Percentiles rank a stretch among this genome's conserved stretches.
Conservation (phyloP, 2,113 vertebrate genomes). For the Urocitellus parryii region DNA sequence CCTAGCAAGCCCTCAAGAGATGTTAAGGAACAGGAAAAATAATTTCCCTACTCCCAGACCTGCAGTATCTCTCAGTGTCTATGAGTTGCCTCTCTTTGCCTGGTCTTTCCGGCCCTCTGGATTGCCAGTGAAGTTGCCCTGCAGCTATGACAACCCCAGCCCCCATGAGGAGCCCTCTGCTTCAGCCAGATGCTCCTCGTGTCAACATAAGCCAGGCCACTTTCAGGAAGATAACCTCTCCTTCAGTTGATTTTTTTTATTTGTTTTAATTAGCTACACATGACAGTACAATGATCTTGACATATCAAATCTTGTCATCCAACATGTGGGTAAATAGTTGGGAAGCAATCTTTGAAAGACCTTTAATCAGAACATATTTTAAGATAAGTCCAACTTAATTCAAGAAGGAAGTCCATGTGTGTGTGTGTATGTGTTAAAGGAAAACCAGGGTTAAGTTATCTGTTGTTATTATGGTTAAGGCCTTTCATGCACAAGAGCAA, state of each 20-base stretch:
- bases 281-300: too few relatives aligned
- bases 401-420: conserved; percentile 27
- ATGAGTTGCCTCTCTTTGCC: background rate
- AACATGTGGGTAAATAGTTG: background rate
- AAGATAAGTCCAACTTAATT: conserved; percentile 2
- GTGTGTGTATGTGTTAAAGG: background rate
- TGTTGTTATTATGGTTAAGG: background rate
- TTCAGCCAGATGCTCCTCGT: background rate
- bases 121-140: background rate
- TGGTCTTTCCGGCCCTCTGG: background rate
- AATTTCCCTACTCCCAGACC: background rate
- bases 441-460: conserved; percentile 43
- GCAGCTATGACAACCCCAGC: background rate
- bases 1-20: background rate
- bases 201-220: background rate
- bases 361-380: background rate
- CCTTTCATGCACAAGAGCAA: background rate
- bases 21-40: background rate
- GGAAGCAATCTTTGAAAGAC: background rate
- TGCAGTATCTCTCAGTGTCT: background rate
- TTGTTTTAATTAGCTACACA: too few relatives aligned
- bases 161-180: background rate
- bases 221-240: background rate
- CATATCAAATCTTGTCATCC: background rate
- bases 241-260: background rate